Percentiles rank a stretch among this genome's conserved stretches.
phyloP scores from a whole-genome alignment of 2,113 vertebrate genomes.

The Pachypanchax playfairii region DNA sequence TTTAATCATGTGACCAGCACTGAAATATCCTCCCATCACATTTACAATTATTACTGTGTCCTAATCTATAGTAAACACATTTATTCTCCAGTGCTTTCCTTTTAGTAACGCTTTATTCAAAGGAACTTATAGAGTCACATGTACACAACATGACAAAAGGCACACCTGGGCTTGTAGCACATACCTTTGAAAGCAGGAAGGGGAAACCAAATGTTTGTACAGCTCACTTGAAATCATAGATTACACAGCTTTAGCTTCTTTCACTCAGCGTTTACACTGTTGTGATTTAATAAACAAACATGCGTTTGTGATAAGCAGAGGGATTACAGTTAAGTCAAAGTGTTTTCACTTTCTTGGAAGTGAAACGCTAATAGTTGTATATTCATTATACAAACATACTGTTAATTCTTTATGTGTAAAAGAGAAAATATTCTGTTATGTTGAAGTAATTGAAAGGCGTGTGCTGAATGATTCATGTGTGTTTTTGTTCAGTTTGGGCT shows the following conservation, averaged over 20 bases:
- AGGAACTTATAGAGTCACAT: constrained; percentile 2
- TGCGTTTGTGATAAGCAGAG: constrained; percentile 13
- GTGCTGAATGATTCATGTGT: not conserved
- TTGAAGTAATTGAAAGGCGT: not conserved
- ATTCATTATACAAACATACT: not conserved
- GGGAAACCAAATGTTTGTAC: constrained; percentile 24
- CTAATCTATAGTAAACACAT: not conserved
- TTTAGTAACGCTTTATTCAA: constrained; percentile 5
- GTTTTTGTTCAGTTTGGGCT: constrained; percentile 5
- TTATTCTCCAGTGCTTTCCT: constrained; percentile 12
- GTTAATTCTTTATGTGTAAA: not conserved
- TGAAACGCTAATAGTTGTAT: not conserved
- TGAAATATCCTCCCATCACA: not conserved
- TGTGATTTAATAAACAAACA: constrained; percentile 33
- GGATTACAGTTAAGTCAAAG: constrained; percentile 15
- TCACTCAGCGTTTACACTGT: constrained; percentile 18
- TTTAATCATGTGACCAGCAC: not conserved
- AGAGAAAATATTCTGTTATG: not conserved
- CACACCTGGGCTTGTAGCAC: constrained; percentile 43
- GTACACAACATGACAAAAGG: constrained; percentile 37
- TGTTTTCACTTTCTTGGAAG: constrained; percentile 4
- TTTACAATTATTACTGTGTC: not conserved
- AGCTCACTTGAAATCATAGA: constrained; percentile 33
- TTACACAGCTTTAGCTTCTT: constrained; percentile 16
- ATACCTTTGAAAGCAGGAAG: constrained; percentile 3